Evolutionary conservation across 2,888 invertebrate genomes (phyloP).

Genomic region (Elmis aenea): DNA sequence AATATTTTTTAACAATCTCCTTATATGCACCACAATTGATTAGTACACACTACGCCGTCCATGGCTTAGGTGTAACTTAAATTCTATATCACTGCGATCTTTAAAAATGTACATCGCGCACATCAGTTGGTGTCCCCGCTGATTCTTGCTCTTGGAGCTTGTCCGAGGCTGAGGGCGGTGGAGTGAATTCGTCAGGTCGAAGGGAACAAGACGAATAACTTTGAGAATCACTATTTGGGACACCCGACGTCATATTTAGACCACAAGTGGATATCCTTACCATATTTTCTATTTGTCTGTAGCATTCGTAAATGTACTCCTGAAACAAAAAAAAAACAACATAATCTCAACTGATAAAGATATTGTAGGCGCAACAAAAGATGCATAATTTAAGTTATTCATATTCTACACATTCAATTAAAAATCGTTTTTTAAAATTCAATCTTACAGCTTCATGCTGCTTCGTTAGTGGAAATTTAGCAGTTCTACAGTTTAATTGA

Average conservation of each 20-base stretch:
- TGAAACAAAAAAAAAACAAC: conserved; percentile 47
- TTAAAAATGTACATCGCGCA: conserved; percentile 72
- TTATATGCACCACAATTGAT: conserved; percentile 14
- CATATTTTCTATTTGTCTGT: conserved; percentile 76
- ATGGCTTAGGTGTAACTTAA: conserved; percentile 16
- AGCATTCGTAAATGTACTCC: conserved; percentile 76
- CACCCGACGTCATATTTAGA: conserved; percentile 32
- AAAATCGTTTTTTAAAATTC: too few species aligned
- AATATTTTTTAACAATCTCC: background rate
- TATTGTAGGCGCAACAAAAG: too few species aligned
- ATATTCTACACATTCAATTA: too few species aligned
- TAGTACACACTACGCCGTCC: conserved; percentile 19
- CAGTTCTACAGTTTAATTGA: too few species aligned
- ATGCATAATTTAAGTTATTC: too few species aligned
- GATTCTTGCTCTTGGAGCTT: conserved; percentile 60
- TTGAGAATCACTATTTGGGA: conserved; percentile 10
- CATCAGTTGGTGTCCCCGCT: conserved; percentile 80
- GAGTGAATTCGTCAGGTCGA: conserved; percentile 37
- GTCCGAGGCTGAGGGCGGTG: conserved; percentile 41
- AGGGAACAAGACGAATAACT: conserved; percentile 19
- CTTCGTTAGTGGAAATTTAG: too few species aligned
- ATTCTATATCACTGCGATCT: conserved; percentile 19
- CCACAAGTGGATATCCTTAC: conserved; percentile 49
- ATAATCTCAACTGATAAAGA: background rate
- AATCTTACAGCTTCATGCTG: too few species aligned